Percentiles rank a stretch among this genome's conserved stretches.
phyloP scores from a whole-genome alignment of 2,113 vertebrate species.

The Cromileptes altivelis region DNA sequence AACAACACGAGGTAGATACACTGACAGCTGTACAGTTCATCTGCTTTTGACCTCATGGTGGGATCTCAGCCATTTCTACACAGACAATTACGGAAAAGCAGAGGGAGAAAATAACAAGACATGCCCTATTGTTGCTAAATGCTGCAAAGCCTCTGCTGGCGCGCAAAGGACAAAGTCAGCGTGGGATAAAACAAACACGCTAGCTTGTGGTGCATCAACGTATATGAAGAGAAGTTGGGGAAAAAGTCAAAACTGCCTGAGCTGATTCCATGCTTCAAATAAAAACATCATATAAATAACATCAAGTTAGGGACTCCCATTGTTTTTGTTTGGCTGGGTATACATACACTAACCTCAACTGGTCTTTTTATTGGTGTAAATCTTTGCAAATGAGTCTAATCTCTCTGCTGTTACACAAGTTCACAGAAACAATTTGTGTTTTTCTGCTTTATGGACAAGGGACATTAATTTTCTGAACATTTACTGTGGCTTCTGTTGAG shows the following conservation, averaged over 20 bases:
- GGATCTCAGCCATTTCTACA: neutral
- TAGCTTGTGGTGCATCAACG: too few species aligned
- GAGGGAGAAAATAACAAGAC: neutral
- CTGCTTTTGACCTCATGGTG: neutral
- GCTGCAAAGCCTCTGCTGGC: too few species aligned
- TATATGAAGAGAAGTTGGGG: too few species aligned
- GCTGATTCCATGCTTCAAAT: too few species aligned
- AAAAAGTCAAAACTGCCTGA: too few species aligned
- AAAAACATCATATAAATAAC: too few species aligned
- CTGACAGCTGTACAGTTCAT: too few species aligned
- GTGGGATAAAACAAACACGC: too few species aligned
- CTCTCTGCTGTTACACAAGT: neutral
- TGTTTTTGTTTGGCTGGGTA: neutral
- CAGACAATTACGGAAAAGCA: neutral
- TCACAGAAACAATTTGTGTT: neutral
- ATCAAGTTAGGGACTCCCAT: too few species aligned
- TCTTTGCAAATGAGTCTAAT: neutral
- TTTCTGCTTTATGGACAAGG: neutral
- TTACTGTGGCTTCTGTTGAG: conserved; percentile 4
- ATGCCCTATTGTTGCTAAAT: too few species aligned
- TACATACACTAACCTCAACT: neutral
- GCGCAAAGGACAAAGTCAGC: too few species aligned
- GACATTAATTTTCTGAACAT: neutral
- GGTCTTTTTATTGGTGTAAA: neutral
- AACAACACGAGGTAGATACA: neutral